Conservation (phyloP, 2,113 vertebrate genomes). For the Diphyllodes magnificus region DNA sequence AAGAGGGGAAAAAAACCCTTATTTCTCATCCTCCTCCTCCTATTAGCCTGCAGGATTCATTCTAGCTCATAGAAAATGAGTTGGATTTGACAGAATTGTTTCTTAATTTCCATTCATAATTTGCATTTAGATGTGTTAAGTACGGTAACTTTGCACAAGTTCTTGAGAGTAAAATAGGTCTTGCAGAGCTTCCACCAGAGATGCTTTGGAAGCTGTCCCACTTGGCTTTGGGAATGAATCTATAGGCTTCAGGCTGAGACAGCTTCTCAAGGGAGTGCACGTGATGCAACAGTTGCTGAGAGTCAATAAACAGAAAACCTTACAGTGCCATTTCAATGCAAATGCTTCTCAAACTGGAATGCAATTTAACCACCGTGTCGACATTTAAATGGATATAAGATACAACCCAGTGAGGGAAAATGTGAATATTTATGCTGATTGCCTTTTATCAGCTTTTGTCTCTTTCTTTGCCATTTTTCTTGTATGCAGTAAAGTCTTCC, state of each 20-base stretch:
- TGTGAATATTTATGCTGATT: not conserved
- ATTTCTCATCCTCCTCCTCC: not conserved
- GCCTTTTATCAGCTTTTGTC: not conserved
- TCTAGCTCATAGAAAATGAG: not conserved
- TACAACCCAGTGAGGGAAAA: not conserved
- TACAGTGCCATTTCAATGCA: not conserved
- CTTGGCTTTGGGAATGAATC: not conserved
- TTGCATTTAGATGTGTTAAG: not conserved
- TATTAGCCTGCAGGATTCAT: not conserved
- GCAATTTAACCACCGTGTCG: not conserved
- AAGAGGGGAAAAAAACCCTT: not conserved
- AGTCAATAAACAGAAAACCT: not conserved
- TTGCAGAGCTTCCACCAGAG: not conserved
- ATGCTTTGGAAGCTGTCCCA: not conserved
- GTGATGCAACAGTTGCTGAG: not conserved
- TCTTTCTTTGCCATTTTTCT: not conserved
- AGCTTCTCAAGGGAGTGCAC: not conserved
- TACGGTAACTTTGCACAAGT: not conserved
- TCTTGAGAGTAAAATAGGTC: not conserved
- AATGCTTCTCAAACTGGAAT: not conserved
- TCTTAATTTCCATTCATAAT: not conserved
- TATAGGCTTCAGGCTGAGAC: not conserved
- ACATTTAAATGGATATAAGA: not conserved
- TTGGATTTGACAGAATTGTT: not conserved
- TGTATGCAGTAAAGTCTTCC: not conserved